Evolutionary conservation across 1,140 invertebrate species (phyloP).

Genomic region (Bombus confusus): DNA sequence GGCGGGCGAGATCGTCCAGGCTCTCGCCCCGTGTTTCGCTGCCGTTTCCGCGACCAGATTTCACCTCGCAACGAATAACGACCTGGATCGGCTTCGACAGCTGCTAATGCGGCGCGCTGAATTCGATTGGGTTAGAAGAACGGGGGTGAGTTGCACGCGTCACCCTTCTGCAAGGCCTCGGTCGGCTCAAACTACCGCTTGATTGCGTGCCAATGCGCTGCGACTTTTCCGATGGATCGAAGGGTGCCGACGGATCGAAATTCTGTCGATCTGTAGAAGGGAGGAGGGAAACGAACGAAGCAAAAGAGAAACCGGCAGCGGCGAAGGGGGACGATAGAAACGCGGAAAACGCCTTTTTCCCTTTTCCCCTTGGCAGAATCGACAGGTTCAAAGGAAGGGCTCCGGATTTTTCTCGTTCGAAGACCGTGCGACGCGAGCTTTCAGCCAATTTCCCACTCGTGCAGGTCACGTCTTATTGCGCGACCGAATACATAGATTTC

Average conservation of each 20-base stretch:
- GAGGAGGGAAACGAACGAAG: not conserved
- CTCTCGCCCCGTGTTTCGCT: slow-evolving; percentile 12
- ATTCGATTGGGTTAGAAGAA: slow-evolving; percentile 44
- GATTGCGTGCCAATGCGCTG: slow-evolving; percentile 71
- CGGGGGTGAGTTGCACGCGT: not conserved
- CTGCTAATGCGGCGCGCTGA: slow-evolving; percentile 69
- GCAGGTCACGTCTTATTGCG: slow-evolving; percentile 53
- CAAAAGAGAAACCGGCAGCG: not conserved
- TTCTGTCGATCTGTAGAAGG: not conserved
- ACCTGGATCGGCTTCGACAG: slow-evolving; percentile 58
- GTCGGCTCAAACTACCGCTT: slow-evolving; percentile 48
- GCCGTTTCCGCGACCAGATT: slow-evolving; percentile 19
- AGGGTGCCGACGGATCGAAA: not conserved
- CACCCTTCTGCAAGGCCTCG: not conserved
- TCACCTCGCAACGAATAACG: slow-evolving; percentile 17
- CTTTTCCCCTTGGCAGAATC: slow-evolving; percentile 29
- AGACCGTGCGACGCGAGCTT: slow-evolving; percentile 57
- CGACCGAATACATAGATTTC: slow-evolving; percentile 28
- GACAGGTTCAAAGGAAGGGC: slow-evolving; percentile 60
- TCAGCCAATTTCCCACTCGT: slow-evolving; percentile 56
- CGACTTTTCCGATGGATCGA: slow-evolving; percentile 51
- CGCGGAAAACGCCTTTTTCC: slow-evolving; percentile 17
- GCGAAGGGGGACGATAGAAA: slow-evolving; percentile 21
- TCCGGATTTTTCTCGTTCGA: slow-evolving; percentile 53
- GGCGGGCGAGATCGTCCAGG: slow-evolving; percentile 12